Evolutionary conservation across 30 jellyfish, hydroid and myxozoan genomes (phyloP), one percentile per base, ranked within the genome.

Genomic region (Cassiopea andromeda): DNA sequence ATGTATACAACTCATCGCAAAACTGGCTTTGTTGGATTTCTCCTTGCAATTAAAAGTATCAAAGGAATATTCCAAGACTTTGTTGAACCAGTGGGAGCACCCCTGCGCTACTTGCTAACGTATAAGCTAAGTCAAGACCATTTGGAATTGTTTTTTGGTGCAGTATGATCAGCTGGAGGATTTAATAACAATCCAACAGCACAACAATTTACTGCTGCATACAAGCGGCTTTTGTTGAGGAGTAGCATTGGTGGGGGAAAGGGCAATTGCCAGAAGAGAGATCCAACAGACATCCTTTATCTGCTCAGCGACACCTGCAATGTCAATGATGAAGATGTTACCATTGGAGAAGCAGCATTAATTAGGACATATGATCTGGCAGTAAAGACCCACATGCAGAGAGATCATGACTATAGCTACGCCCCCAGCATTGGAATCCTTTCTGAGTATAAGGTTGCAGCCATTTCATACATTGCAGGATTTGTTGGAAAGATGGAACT

Each of bases 21-120:
- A 54, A 85, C 96, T 38, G 95, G 98, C 9, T 92, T 92, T 87
- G 81, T 92, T 61, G 98, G 97, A 70, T 92, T 92, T 87, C 93
- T 92, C 18, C 80, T 81, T 1, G 97, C 97, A 19, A 81, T 61
- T 60, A 59, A 81, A 45, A 79, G 94, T 66, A 88, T 82, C 46
- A 49, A 88, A 47, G 94, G 61, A 16, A 49, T 92, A 4, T 87
- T 80, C 68, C 78, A 50, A n/a, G 97, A 92, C 67, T 47, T 88
- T 84, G 97, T 80, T 18, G 97, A 87, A 17, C 69, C 45, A 4
- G 75, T 46, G 17, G 46, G 68, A 19, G 85, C 94, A 15, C 97
- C 86, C 2, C 61, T 82, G 44, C 79, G 75, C 38, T 73, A 92
- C 50, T 77, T 92, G 50, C 44, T 87, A 49, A 87, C 86, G 7